Base-by-base conservation (phyloP, 2,888 invertebrate species). In the Synanthedon myopaeformis region DNA sequence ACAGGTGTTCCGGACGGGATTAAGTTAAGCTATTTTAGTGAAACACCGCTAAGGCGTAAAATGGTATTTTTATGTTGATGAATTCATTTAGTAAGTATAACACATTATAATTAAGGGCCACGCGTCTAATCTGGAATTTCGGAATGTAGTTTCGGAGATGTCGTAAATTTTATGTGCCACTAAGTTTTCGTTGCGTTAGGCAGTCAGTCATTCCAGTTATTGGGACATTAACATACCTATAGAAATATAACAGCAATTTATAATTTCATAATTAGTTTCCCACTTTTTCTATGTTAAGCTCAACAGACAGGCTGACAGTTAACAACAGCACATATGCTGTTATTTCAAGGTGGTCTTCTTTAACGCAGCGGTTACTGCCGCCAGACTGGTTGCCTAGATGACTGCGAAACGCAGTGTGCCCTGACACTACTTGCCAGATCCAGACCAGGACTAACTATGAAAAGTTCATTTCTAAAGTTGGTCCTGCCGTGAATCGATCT, bases 21-120 rank as follows among this genome's bases (percentile, higher is more conserved):
- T 58, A 49, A 49, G 12, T 19, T 49, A 55, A 42, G 17, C 50
- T 57, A 59, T 58, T 58, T 53, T 50, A 35, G 49, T 49, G 49
- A 49, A 19, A 52, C 49, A 56, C 52, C 53, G 53, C 54, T 55
- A 54, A 45, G 53, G 53, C 52, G 52, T 56, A 57, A 56, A 55
- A 55, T 58, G 55, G 52, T 60, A 60, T 64, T 66, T 65, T 64
- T 64, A 69, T 64, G 60, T 59, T 60, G 60, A 65, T 62, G 67
- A 65, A 70, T 69, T 66, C 58, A 69, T 72, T 69, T 65, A 35
- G 35, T 35, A 35, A 35, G 35, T 35, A 35, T 35, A 66, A 64
- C 63, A 59, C 55, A 66, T 63, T 64, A 65, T 62, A 61, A 57
- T 61, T 60, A 61, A 59, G 54, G 56, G 55, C 53, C 55, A 52